These are phyloP conservation scores for Timema podura DNA, from an alignment of 2,888 invertebrate genomes.

Conservation along the genomic window DNA sequence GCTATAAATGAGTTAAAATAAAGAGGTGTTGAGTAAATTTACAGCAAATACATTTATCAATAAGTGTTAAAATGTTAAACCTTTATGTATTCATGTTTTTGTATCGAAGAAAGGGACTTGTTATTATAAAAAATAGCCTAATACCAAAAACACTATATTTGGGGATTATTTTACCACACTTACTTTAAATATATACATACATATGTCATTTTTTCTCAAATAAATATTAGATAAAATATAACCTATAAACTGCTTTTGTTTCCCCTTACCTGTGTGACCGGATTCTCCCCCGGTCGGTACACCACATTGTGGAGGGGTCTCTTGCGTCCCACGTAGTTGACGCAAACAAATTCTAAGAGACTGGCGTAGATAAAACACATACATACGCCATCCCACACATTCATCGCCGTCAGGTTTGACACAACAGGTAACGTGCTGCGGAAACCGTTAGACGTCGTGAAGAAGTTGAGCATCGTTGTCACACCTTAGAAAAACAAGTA, in stretches of 20 bases:
- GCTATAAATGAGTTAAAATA: too few relatives aligned
- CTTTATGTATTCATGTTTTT: too few relatives aligned
- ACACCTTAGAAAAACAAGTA: conserved; percentile 61
- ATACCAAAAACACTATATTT: too few relatives aligned
- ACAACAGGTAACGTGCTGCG: conserved; percentile 90
- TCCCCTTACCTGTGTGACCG: conserved; percentile 74
- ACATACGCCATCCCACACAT: conserved; percentile 95
- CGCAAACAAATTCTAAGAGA: conserved; percentile 88
- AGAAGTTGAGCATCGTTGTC: conserved; percentile 97
- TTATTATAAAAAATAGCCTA: too few relatives aligned
- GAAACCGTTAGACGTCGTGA: conserved; percentile 91
- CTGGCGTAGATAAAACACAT: conserved; percentile 97
- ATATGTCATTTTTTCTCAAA: background rate
- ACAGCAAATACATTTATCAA: too few relatives aligned
- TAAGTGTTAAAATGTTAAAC: too few relatives aligned
- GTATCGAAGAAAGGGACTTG: too few relatives aligned
- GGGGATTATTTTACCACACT: too few relatives aligned
- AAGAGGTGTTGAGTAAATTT: too few relatives aligned
- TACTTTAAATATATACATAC: too few relatives aligned
- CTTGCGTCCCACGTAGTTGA: conserved; percentile 91
- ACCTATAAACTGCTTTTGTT: background rate
- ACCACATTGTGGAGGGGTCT: conserved; percentile 84
- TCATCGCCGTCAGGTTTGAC: conserved; percentile 92
- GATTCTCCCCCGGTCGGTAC: conserved; percentile 85
- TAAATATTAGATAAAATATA: background rate